Base-by-base conservation (phyloP, 2,113 vertebrate species). In the Crypturellus undulatus region DNA sequence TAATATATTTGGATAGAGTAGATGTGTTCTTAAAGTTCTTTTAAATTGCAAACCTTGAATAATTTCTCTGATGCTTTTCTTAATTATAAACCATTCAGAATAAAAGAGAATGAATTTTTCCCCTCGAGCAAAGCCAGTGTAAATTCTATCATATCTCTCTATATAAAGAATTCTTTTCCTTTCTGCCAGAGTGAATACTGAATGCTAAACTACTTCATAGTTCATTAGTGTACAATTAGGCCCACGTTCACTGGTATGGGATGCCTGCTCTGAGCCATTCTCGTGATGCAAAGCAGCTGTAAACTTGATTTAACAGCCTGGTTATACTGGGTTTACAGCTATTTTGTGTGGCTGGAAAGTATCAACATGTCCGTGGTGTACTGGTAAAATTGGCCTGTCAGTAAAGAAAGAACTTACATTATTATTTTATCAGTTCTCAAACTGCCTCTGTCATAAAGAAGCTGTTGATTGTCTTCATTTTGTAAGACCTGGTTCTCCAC, bases 201-300 rank as follows among this genome's bases (percentile, higher is more conserved):
- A 36, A 89, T 79, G 54, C 59, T 87, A 79, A 94, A 94, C 67
- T 82, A 69, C 63, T 92, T 96, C 94, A 94, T 95, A 0, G 24
- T 95, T 96, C 94, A 96, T 96, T 96, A 96, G 96, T 76, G 93
- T 82, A 81, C 93, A 90, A 94, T 97, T 96, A 96, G 91, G 58
- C 60, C 68, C 4, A 3, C 16, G 8, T 93, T 92, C 56, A 72
- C 71, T 90, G 89, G n/a, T 92, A 90, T 76, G 17, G 87, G 36
- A 81, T 90, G 73, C 85, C 40, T 96, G 80, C 80, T 94, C 85
- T 94, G 80, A 90, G 84, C 71, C 64, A 54, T 92, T 88, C 71
- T 76, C 40, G 78, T 93, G 92, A 92, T 95, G 85, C 92, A 97
- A 93, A 94, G 90, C 85, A 95, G 87, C 92, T 92, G 94, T 96